A percentile compares a stretch with the other conserved stretches of the same genome.
phyloP scores from a whole-genome alignment of 2,113 vertebrate genomes.

The Fukomys damarensis region DNA sequence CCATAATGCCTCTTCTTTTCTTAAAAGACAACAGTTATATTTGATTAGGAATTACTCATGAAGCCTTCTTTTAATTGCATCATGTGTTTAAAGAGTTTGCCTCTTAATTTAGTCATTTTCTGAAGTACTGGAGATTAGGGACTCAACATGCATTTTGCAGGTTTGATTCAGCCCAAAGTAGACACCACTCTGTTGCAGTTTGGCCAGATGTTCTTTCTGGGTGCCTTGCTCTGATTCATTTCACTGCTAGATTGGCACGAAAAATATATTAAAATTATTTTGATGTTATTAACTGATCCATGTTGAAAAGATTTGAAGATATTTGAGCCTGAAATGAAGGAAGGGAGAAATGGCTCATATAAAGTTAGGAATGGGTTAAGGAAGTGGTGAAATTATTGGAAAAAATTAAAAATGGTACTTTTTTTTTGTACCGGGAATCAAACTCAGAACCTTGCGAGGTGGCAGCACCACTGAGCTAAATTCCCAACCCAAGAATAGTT shows the following conservation, averaged over 20 bases:
- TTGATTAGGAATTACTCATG: neutral
- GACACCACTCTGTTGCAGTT: neutral
- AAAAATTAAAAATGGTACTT: neutral
- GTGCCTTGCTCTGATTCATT: neutral
- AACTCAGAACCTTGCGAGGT: too few relatives aligned
- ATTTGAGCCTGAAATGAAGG: neutral
- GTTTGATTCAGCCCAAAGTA: too few relatives aligned
- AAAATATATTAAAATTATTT: neutral
- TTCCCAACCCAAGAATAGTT: too few relatives aligned
- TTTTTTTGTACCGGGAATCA: too few relatives aligned
- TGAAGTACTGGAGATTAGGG: neutral
- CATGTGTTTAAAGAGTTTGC: neutral
- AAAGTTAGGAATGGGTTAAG: neutral
- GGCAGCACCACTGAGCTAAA: too few relatives aligned
- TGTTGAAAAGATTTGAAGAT: neutral
- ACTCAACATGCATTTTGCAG: neutral
- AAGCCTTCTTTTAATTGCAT: neutral
- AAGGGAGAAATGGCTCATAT: neutral
- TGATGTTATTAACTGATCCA: neutral
- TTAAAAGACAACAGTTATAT: neutral
- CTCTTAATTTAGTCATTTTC: neutral
- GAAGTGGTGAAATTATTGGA: neutral
- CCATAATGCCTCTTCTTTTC: neutral
- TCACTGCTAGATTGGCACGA: accelerated
- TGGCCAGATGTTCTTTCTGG: neutral